Base-by-base conservation (phyloP, 2,888 invertebrate genomes). In the Pyrrhia umbra region DNA sequence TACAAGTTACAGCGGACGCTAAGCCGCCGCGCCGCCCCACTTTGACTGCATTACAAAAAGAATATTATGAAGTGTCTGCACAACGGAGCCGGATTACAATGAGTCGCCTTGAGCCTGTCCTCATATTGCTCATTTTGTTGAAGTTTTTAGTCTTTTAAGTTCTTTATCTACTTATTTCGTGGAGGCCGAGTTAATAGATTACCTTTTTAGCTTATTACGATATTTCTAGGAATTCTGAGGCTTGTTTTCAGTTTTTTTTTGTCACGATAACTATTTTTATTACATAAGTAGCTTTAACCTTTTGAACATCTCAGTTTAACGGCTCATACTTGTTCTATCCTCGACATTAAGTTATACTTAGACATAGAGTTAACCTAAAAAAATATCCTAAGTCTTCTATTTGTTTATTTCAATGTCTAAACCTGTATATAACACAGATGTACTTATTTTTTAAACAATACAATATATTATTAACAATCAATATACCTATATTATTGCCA, bases 1-100 rank as follows among this genome's bases (percentile, higher is more conserved):
- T 88, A 87, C 88, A 86, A 87, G 81, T 88, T 88, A 85, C 85
- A 84, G 80, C 81, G 74, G 77, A 82, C 83, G 84, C 79, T 88
- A 88, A 90, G 88, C 87, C 79, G 77, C 83, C 73, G 74, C 79
- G 77, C 83, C 73, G 74, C 77, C 73, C 80, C 76, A 81, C 84
- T 83, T 83, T 83, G 78, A 84, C 85, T 85, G 83, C 83, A 84
- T 77, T 73, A 80, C 78, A 87, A 87, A 88, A 87, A 87, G 85
- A 86, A 86, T 84, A 85, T 85, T 81, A 82, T 82, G 80, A 80
- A 84, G 81, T 77, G 67, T 75, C 77, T 74, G 73, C 71, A 70
- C 73, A 75, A 79, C 81, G 80, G 72, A 74, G 79, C 74, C 66
- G 82, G 86, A 87, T 88, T 85, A 89, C 84, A 87, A 82, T 82